Conservation (phyloP, 1,140 invertebrate species). For the Amyelois transitella region DNA sequence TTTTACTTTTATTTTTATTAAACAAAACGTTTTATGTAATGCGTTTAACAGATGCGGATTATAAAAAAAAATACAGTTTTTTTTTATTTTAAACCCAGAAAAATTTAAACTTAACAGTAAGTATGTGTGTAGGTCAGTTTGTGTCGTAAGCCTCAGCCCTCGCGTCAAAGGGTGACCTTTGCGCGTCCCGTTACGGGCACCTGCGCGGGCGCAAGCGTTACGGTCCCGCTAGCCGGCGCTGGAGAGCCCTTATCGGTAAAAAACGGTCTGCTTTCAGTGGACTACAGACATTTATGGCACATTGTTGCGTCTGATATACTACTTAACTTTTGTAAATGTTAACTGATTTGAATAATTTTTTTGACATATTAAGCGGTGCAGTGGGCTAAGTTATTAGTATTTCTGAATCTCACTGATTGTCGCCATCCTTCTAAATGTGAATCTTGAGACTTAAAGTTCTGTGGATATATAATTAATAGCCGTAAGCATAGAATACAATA, state of each 20-base stretch:
- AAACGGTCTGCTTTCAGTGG: background rate
- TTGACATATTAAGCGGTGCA: too few species aligned
- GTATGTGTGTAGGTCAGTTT: background rate
- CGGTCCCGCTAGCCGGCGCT: conserved; percentile 38
- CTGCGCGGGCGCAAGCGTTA: conserved; percentile 53
- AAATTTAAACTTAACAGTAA: background rate
- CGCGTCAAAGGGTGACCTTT: conserved; percentile 35
- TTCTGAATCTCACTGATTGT: too few species aligned
- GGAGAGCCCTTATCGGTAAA: background rate
- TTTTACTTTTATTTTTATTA: background rate
- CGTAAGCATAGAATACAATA: too few species aligned
- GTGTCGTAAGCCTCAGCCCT: too few species aligned
- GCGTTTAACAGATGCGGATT: too few species aligned
- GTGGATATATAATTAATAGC: too few species aligned
- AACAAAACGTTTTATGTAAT: background rate
- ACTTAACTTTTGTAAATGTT: background rate
- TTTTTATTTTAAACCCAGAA: background rate
- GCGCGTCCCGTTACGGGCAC: conserved; percentile 51
- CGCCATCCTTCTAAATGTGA: too few species aligned
- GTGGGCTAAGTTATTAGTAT: too few species aligned
- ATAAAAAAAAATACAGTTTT: too few species aligned
- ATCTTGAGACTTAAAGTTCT: too few species aligned
- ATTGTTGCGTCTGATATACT: background rate
- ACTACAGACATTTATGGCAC: background rate
- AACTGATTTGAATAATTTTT: too few species aligned